Evolutionary conservation across 1,140 invertebrate genomes (phyloP), one percentile per base, ranked within the genome.

Genomic region (Bombus pascuorum): DNA sequence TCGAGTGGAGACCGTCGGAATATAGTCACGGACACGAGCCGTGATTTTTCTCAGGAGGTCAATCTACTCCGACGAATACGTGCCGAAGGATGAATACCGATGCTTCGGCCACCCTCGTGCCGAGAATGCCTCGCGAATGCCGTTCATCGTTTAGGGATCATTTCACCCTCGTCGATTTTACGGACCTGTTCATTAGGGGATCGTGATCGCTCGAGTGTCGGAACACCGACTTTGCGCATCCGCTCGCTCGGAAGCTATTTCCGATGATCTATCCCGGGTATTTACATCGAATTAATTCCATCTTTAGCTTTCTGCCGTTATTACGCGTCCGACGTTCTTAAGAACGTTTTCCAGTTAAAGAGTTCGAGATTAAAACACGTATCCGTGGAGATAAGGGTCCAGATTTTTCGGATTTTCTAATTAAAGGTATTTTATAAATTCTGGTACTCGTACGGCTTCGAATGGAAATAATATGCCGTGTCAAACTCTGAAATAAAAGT

Each of bases 41-140:
- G 85, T 87, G 88, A 90, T 90, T 89, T 90, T 87, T 90, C 85
- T 90, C 81, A 13, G 22, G 81, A 78, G 85, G 80, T 81, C 85
- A 79, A 89, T 84, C 72, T 65, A 83, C 87, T 44, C 84, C 66
- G 47, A 62, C 84, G 72, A 47, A 89, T 83, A 89, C 88, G 88
- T 89, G 87, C 87, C 62, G 72, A 89, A 89, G 83, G 53, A 78
- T 82, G 79, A 74, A 88, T 89, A 87, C 85, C 70, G 62, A 68
- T 57, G 39, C n/a, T 73, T n/a, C 37, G 83, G 57, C 59, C 59
- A 65, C 34, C 68, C 59, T n/a, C 57, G 74, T 76, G 44, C 47
- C 73, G 42, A 6, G 75, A 42, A 78, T 59, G 62, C 47, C 42
- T 62, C 65, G 66, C 47, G 53, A 37, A 73, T 42, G 10, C 70